Evolutionary conservation across 2,113 vertebrate species (phyloP), one percentile per base, ranked within the genome.

Genomic region (Dicaeum eximium): DNA sequence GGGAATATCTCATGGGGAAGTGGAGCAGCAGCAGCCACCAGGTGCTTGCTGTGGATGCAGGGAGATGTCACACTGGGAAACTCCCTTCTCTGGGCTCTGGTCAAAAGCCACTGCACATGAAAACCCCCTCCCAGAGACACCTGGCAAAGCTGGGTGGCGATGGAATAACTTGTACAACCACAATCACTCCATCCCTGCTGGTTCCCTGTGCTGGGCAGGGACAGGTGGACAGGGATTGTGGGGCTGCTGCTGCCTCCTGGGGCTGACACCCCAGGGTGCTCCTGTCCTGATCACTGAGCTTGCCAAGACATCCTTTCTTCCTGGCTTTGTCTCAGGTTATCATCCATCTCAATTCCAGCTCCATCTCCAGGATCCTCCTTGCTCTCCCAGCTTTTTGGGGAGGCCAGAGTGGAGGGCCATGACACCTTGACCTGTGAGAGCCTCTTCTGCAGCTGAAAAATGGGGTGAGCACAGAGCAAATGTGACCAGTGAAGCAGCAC

Each of bases 321-420:
- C 53, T 28, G 23, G 20, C 8, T 80, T 27, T 4, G 4, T 47
- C 21, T 18, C 31, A 78, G 56, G 9, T 35, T 3, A 3, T 47
- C 50, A n/a, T 8, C 54, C 18, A 11, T 11, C n/a, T 73, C 3
- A 2, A 18, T 23, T 24, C 53, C 75, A 82, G 54, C 7, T 73
- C 58, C 44, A 51, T 42, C 22, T 11, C 19, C 3, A 2, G 15
- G 38, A 44, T 50, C 7, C 24, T 93, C 11, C 33, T 60, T 45
- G 12, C 23, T 92, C 44, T 75, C 40, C 28, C 67, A 5, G 2
- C 16, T 4, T 38, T 74, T 24, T 30, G 15, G 75, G 18, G 27
- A 38, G 35, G 23, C 24, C n/a, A n/a, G 74, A 57, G 30, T 35
- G 48, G 61, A 15, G 0, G 0, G 21, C 11, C 4, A 9, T 0